Evolutionary conservation across 2,888 invertebrate genomes (phyloP), one percentile per base, ranked within the genome.

Genomic region (Invenusta paracnida): DNA sequence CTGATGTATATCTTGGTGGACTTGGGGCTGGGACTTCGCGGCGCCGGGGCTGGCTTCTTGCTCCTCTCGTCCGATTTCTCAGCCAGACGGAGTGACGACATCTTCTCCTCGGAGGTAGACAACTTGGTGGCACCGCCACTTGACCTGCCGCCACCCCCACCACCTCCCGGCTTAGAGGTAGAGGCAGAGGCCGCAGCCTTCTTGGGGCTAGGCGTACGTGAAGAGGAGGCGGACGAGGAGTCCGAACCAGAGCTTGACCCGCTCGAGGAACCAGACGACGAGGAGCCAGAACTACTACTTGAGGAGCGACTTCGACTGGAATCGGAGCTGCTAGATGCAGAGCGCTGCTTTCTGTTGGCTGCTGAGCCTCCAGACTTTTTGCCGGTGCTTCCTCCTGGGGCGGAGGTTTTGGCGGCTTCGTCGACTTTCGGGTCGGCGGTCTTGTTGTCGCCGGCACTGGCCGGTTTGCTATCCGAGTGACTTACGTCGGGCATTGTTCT

Each of bases 1-100:
- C 67, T 86, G 29, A 86, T 29, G 29, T 85, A 85, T 29, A 86
- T 86, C 79, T 86, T 85, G 25, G 73, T 85, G 1, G 85, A 79
- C 28, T 81, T 84, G 27, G 73, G 73, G 25, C 23, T 13, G 27
- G 23, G 17, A 73, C 23, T 13, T 13, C 73, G 17, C 17, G 11
- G 48, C 23, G 73, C 25, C 17, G 11, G 73, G 27, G 23, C 27
- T 5, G 73, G 73, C 25, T 73, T 73, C 27, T 73, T 73, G 27
- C 11, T 73, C 23, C 73, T 13, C 27, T 73, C 73, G 2, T 73
- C 73, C 17, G 73, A 23, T 73, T 13, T 73, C 27, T 73, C 27
- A 5, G 48, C 48, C 5, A 11, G 48, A 5, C 5, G 17, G 5
- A 17, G 17, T 17, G 48, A 48, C 5, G 73, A 13, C 2, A 23